Conservation (phyloP, 2,888 invertebrate species). For the Aelia acuminata region DNA sequence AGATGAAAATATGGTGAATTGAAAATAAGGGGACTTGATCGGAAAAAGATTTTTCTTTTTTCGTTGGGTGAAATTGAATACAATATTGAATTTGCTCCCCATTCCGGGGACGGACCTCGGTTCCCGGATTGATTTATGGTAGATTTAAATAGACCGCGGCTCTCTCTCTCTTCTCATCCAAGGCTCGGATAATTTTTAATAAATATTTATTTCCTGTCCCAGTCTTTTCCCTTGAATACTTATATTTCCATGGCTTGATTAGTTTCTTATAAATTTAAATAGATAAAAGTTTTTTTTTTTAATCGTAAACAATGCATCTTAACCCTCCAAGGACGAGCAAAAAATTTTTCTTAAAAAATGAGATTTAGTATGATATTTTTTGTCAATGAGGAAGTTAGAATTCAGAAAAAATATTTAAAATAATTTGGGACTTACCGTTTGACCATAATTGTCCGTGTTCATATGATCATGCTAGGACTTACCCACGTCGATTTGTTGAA, state of each 20-base stretch:
- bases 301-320: no score
- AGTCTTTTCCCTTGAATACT: neutral
- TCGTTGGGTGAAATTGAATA: neutral
- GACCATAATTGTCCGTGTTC: no score
- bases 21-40: neutral
- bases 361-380: no score
- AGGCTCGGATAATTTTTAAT: neutral
- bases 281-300: no score
- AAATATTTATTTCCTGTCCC: neutral
- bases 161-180: neutral
- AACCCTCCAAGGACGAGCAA: no score
- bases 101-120: neutral
- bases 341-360: no score
- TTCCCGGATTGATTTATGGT: neutral
- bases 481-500: no score
- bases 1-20: neutral
- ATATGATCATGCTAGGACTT: no score
- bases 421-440: no score
- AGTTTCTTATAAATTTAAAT: no score
- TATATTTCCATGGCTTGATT: neutral
- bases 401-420: no score
- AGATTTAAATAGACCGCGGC: constrained; percentile 3
- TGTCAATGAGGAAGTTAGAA: no score
- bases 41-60: neutral
- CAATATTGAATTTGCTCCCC: neutral